Base-by-base conservation (phyloP, 1,140 invertebrate genomes). In the Nomia melanderi region DNA sequence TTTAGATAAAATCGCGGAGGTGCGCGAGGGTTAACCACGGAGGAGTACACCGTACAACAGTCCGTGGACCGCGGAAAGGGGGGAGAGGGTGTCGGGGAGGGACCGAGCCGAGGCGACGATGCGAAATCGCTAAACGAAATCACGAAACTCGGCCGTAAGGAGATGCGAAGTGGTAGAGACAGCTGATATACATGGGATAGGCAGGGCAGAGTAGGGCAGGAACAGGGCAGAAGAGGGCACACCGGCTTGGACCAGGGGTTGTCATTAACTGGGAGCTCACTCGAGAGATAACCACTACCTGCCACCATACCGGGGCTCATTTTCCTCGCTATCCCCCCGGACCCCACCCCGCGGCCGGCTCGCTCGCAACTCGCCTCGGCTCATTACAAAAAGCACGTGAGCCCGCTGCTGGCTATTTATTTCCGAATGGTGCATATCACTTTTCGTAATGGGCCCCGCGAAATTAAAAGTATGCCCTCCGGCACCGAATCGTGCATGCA, bases 261-360 rank as follows among this genome's bases (percentile, higher is more conserved):
- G 91, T 91, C 91, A 92, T 92, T 92, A 92, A 91, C 88, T 92
- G 91, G 91, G 88, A 92, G 91, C 91, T 90, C 89, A 83, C 83
- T 87, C 84, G 87, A 84, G 79, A 86, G 88, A 89, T 92, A 92
- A 92, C 90, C 86, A 92, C 91, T 92, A 92, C 91, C 91, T 92
- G 91, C 90, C 91, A 92, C 89, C 83, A 89, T 83, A 83, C 83
- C 77, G 75, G 72, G 85, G 85, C 90, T 91, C 90, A 92, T 91
- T 92, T 91, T 89, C 88, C 88, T 88, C 82, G 83, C 85, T 87
- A 83, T 70, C 29, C 71, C 63, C 69, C n/a, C n/a, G n/a, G n/a
- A n/a, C n/a, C n/a, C 47, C 54, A 60, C 70, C 54, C 53, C 62
- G 14, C 1, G 14, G 12, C 41, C 53, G 41, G 25, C 11, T 64